Evolutionary conservation across 2,797 vertebrate species (phyloP).

Genomic region (Cossypha dichroa): DNA sequence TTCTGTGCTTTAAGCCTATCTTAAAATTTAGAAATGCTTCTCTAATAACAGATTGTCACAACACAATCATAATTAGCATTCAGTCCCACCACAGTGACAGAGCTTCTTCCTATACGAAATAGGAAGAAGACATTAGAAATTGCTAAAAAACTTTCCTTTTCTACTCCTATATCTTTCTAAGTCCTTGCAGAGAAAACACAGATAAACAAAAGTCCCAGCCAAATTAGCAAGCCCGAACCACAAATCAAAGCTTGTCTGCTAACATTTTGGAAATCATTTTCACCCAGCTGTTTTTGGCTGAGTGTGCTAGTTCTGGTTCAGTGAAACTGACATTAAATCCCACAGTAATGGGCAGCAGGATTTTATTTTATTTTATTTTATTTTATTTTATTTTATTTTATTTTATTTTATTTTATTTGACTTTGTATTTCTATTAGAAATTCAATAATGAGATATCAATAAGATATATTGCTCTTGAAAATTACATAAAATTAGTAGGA

Average conservation of each 20-base stretch:
- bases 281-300: background rate
- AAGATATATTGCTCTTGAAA: background rate
- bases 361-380: background rate
- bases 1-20: background rate
- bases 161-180: background rate
- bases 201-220: background rate
- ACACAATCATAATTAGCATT: background rate
- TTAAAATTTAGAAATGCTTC: background rate
- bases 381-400: background rate
- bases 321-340: background rate
- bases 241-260: background rate
- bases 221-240: background rate
- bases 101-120: background rate
- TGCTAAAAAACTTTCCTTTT: background rate
- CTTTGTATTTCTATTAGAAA: background rate
- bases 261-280: constrained; percentile 4
- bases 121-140: background rate
- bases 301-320: background rate
- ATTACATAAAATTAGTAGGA: background rate
- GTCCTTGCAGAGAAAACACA: background rate
- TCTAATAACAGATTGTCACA: background rate
- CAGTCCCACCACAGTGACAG: background rate
- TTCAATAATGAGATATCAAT: background rate
- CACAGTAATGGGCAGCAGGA: background rate
- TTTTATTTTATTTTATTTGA: background rate